Evolutionary conservation across 2,888 invertebrate species (phyloP).

Genomic region (Fabriciana adippe): DNA sequence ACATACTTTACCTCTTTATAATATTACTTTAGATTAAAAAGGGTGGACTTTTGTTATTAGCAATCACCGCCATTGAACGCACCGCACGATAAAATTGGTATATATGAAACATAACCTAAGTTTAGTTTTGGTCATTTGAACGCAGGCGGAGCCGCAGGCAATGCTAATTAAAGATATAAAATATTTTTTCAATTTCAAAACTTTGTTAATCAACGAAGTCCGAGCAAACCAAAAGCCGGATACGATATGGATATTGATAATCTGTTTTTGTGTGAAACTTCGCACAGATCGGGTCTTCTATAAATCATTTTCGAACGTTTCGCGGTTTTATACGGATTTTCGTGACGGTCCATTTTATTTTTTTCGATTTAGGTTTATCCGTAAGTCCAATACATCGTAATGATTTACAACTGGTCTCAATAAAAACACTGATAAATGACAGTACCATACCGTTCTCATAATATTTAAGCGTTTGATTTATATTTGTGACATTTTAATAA

Average conservation of each 20-base stretch:
- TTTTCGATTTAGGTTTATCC: constrained; percentile 52
- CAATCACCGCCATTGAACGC: no score
- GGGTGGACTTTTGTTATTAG: no score
- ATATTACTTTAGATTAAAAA: no score
- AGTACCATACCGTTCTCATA: background rate
- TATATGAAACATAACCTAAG: no score
- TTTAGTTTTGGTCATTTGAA: no score
- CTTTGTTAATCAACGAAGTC: constrained; percentile 4
- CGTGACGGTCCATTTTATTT: constrained; percentile 64
- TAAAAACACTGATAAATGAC: constrained; percentile 7
- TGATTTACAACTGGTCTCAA: constrained; percentile 11
- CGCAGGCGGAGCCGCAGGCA: no score
- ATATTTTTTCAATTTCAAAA: background rate
- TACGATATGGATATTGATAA: constrained; percentile 72
- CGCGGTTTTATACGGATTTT: constrained; percentile 72
- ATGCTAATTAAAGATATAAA: no score
- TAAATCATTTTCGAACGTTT: constrained; percentile 78
- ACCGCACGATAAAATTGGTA: no score
- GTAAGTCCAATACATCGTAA: constrained; percentile 27
- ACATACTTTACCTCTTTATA: no score
- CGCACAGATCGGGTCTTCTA: constrained; percentile 63
- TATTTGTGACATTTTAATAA: background rate
- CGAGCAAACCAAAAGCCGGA: constrained; percentile 42
- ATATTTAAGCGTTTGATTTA: background rate
- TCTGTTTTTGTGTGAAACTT: constrained; percentile 73